Conservation (phyloP, 2,888 invertebrate genomes). For the Epistrophe grossulariae region DNA sequence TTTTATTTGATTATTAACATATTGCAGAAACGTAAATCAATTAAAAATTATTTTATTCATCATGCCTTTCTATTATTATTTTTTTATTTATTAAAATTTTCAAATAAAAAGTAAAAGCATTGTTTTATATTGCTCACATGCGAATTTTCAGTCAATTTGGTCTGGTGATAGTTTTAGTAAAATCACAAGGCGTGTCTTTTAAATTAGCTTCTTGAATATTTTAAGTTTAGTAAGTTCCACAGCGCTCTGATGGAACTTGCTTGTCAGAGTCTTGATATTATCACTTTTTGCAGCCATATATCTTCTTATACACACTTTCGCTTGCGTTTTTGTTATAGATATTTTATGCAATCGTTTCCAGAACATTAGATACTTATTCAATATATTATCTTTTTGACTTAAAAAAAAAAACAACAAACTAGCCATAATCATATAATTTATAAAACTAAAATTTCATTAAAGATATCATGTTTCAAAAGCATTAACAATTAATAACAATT, state of each 20-base stretch:
- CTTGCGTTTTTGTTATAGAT: slow-evolving; percentile 19
- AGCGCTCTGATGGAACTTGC: slow-evolving; percentile 10
- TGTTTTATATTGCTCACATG: not conserved
- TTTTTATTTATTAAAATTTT: not conserved
- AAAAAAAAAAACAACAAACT: too few species aligned
- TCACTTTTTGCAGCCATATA: not conserved
- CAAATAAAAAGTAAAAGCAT: slow-evolving; percentile 19
- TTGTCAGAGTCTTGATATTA: slow-evolving; percentile 26
- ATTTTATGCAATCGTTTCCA: slow-evolving; percentile 60
- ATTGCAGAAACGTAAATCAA: too few species aligned
- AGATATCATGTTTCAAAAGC: too few species aligned
- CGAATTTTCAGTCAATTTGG: not conserved
- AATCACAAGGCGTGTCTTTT: slow-evolving; percentile 9
- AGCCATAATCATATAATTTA: too few species aligned
- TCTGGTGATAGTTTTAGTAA: slow-evolving; percentile 21
- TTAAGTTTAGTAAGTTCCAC: not conserved
- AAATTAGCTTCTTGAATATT: slow-evolving; percentile 12
- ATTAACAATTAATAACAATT: too few species aligned
- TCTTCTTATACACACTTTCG: slow-evolving; percentile 34
- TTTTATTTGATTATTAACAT: too few species aligned
- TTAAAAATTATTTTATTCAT: too few species aligned
- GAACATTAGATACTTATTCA: slow-evolving; percentile 54
- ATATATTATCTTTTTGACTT: slow-evolving; percentile 32
- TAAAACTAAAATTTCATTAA: too few species aligned
- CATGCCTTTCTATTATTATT: too few species aligned